Percentiles rank a stretch among this genome's conserved stretches.
These are phyloP conservation scores for Heterochromis multidens DNA, from an alignment of 2,113 vertebrate species.

Conservation along the genomic window DNA sequence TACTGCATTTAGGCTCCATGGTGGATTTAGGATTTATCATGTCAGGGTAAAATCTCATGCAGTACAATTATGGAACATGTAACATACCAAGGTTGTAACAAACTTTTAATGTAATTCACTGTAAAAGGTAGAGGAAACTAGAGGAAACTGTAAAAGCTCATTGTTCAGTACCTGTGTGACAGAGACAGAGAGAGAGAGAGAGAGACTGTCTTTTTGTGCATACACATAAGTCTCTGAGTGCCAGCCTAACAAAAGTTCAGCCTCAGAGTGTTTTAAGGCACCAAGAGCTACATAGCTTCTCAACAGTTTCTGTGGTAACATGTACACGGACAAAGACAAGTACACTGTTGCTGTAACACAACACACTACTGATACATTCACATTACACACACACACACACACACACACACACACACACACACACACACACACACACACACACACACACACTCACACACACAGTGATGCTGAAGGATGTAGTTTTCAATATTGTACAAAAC, in stretches of 20 bases:
- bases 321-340: background rate
- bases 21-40: background rate
- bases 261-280: slow-evolving; percentile 28
- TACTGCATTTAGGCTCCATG: background rate
- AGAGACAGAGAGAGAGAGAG: background rate
- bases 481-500: background rate
- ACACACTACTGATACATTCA: background rate
- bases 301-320: slow-evolving; percentile 30
- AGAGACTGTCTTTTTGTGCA: background rate
- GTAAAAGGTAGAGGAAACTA: no score
- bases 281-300: slow-evolving; percentile 5
- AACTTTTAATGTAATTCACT: background rate
- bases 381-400: background rate
- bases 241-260: slow-evolving; percentile 59
- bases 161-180: background rate
- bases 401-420: background rate
- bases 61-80: background rate
- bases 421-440: background rate
- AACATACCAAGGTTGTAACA: background rate
- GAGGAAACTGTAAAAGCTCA: background rate
- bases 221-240: slow-evolving; percentile 40
- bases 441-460: background rate
- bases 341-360: slow-evolving; percentile 9
- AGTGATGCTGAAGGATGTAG: rapidly evolving
- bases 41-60: background rate